Base-by-base conservation (phyloP, 2,888 invertebrate genomes). In the Dasypolia templi region DNA sequence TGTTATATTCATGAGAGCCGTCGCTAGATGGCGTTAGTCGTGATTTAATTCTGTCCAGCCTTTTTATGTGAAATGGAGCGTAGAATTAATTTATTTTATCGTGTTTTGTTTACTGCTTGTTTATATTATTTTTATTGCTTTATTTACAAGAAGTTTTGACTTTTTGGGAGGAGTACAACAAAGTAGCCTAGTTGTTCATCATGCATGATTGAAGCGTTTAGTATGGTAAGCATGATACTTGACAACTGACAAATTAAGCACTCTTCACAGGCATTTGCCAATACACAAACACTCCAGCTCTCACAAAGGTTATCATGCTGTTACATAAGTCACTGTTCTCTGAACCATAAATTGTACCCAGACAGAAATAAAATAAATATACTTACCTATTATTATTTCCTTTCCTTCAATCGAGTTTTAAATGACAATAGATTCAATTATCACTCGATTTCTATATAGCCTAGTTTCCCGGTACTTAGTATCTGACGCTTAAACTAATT, bases 21-120 rank as follows among this genome's bases (percentile, higher is more conserved):
- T 85, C 89, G 86, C 90, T 92, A 95, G 95, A 94, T 95, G 95
- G 94, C 95, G 93, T 89, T 94, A 94, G 93, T 92, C 82, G 93
- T 92, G 93, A 93, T 93, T 94, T 94, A 93, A 94, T 94, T 92
- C 89, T 83, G 86, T 80, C 78, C 81, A 66, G 75, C 65, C 80
- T 78, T 86, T 75, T 72, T 84, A 83, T 77, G 76, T 77, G 78
- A 44, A 74, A 72, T 66, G 75, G 65, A 72, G 81, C 65, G 75
- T 9, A 29, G 79, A 74, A 76, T 82, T 85, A 77, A 81, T 85
- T 86, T 83, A 71, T 35, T 76, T 59, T 63, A 66, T 66, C 64
- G 70, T 68, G 68, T 81, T 70, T 66, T 83, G 64, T 83, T 82
- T 79, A 63, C 65, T 79, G 58, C 67, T 72, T 64, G 59, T 44